phyloP scores from a whole-genome alignment of 2,113 vertebrate genomes.

The Lynx canadensis region DNA sequence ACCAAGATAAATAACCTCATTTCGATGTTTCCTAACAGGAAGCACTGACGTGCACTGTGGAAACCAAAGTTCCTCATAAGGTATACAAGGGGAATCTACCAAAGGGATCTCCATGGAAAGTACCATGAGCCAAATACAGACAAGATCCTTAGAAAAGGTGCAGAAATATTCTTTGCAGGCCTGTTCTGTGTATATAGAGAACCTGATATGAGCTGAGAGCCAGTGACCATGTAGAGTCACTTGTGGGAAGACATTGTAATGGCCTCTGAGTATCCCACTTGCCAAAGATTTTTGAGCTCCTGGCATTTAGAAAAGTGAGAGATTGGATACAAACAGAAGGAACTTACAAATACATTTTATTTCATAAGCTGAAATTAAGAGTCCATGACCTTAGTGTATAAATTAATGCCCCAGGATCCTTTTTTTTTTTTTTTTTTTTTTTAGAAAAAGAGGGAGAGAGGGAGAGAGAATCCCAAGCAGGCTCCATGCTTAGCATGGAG shows the following conservation, averaged over 20 bases:
- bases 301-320: background rate
- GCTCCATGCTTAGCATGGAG: no score
- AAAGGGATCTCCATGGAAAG: background rate
- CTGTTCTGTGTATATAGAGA: background rate
- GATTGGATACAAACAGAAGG: conserved; percentile 16
- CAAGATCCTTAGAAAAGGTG: background rate
- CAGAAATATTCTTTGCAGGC: background rate
- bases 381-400: conserved; percentile 26
- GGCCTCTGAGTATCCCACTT: background rate
- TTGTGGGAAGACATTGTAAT: background rate
- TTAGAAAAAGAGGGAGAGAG: no score
- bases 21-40: background rate
- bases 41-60: background rate
- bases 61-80: background rate
- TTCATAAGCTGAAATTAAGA: conserved; percentile 54
- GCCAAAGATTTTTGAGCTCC: background rate
- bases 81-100: background rate
- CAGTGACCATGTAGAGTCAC: background rate
- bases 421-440: background rate
- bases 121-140: background rate
- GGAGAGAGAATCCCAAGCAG: no score
- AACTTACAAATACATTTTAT: conserved; percentile 25
- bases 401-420: conserved; percentile 25
- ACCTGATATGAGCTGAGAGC: background rate
- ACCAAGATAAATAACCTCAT: conserved; percentile 13